Conservation (phyloP, 2,797 vertebrate genomes). For the Sebastes reedi region DNA sequence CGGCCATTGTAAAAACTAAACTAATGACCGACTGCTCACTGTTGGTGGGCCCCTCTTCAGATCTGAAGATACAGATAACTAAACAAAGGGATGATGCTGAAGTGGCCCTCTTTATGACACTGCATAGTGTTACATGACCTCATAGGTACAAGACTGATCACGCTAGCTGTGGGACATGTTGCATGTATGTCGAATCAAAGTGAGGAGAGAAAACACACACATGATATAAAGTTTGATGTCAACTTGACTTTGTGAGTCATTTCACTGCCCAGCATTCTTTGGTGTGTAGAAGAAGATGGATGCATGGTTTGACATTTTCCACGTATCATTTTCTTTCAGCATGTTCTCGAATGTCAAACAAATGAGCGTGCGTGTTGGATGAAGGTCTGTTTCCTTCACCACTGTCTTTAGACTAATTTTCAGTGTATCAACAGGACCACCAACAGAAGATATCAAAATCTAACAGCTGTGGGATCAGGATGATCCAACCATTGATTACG, state of each 20-base stretch:
- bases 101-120: constrained; percentile 8
- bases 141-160: constrained; percentile 5
- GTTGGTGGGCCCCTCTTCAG: constrained; percentile 56
- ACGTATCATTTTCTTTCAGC: neutral
- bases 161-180: neutral
- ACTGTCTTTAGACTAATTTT: neutral
- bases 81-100: constrained; percentile 9
- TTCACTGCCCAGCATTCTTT: neutral
- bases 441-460: neutral
- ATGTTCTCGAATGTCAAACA: neutral
- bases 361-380: neutral
- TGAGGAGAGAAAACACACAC: neutral
- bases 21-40: constrained; percentile 27
- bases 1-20: constrained; percentile 53
- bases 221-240: neutral
- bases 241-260: constrained; percentile 10
- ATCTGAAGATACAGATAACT: constrained; percentile 34
- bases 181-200: neutral
- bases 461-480: neutral
- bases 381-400: neutral
- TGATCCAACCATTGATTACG: neutral
- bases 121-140: neutral
- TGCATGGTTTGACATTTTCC: neutral
- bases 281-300: neutral
- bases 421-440: neutral